Conservation (phyloP, 2,888 invertebrate genomes). For the Eulithis testata region DNA sequence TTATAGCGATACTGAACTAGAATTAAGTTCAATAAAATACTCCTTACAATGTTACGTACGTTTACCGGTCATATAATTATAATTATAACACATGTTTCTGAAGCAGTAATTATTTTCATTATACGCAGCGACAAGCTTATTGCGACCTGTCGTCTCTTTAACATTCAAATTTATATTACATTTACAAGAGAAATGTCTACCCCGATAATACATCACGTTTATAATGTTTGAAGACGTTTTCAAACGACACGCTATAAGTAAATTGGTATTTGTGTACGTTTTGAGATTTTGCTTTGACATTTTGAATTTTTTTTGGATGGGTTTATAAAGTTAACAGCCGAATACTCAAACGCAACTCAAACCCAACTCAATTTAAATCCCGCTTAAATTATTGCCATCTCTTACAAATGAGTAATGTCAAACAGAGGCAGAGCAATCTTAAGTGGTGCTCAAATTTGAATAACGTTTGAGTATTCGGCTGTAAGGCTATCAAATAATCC, state of each 20-base stretch:
- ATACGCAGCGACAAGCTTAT: slow-evolving; percentile 58
- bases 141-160: slow-evolving; percentile 71
- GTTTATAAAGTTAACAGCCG: too few relatives aligned
- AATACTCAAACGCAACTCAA: too few relatives aligned
- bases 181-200: slow-evolving; percentile 68
- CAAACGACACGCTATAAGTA: neutral
- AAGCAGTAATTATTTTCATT: slow-evolving; percentile 67
- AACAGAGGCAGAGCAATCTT: too few relatives aligned
- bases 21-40: slow-evolving; percentile 40
- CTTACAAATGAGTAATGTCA: too few relatives aligned
- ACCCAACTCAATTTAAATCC: too few relatives aligned
- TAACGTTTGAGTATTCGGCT: too few relatives aligned
- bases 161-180: slow-evolving; percentile 74
- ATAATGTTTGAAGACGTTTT: slow-evolving; percentile 49
- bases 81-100: slow-evolving; percentile 58
- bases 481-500: too few relatives aligned
- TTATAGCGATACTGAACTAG: slow-evolving; percentile 28
- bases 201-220: slow-evolving; percentile 65
- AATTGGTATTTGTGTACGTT: neutral
- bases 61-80: slow-evolving; percentile 58
- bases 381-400: too few relatives aligned
- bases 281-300: neutral
- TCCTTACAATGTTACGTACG: slow-evolving; percentile 49
- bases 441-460: too few relatives aligned
- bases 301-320: too few relatives aligned